Evolutionary conservation across 1,140 invertebrate genomes (phyloP).

Genomic region (Bradynema listronoti): DNA sequence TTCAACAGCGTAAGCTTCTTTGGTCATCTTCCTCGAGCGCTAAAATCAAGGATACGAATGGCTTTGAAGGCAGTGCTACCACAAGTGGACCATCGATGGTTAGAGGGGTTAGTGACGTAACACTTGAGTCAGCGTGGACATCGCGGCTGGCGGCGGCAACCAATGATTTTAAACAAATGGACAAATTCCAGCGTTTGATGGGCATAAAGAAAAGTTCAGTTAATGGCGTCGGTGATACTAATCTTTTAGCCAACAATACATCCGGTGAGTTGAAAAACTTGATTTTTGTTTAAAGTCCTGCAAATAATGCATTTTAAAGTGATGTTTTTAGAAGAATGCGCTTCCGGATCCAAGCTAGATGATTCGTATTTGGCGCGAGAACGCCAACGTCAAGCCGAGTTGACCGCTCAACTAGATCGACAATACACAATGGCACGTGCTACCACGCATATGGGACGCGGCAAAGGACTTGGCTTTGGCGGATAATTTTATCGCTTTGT

Average conservation of each 20-base stretch:
- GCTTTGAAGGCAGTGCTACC: background rate
- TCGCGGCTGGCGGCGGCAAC: conserved; percentile 10
- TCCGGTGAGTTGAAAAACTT: background rate
- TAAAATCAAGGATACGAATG: background rate
- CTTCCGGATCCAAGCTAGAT: background rate
- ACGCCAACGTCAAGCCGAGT: conserved; percentile 3
- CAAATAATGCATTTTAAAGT: background rate
- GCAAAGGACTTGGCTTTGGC: conserved; percentile 22
- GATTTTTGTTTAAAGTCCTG: background rate
- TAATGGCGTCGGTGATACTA: background rate
- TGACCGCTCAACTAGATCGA: conserved; percentile 8
- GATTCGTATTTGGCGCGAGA: conserved; percentile 5
- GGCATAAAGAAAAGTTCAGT: conserved; percentile 13
- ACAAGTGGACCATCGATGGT: too few species aligned
- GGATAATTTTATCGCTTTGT: background rate
- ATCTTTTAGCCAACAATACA: background rate
- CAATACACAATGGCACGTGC: conserved; percentile 19
- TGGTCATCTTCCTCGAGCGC: background rate
- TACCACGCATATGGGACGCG: conserved; percentile 14
- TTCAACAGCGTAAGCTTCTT: conserved; percentile 17
- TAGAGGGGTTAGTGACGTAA: background rate
- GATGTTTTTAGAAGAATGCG: too few species aligned
- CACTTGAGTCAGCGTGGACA: conserved; percentile 3
- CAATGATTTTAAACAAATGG: conserved; percentile 13
- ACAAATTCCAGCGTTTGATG: conserved; percentile 14